Evolutionary conservation across 2,888 invertebrate genomes (phyloP), one percentile per base, ranked within the genome.

Genomic region (Pyrocoelia pectoralis): DNA sequence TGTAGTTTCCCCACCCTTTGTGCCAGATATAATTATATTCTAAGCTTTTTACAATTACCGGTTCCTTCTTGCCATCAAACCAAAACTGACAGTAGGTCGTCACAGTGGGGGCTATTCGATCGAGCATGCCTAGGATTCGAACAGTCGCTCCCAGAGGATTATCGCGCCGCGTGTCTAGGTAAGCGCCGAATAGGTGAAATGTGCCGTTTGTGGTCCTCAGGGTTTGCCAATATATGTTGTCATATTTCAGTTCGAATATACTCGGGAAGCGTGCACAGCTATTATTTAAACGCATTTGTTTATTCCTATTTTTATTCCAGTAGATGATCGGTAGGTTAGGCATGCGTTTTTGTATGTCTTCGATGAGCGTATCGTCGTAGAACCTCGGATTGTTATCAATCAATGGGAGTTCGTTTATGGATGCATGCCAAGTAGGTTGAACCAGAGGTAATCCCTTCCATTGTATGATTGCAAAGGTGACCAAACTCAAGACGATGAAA

Each of bases 11-110:
- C 94, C 94, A 94, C 79, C 92, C 92, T 71, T 88, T 87, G 78
- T 91, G 90, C 94, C 94, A 94, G 70, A 93, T 90, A 79, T 94
- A 94, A 78, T 92, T 93, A 82, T 93, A 93, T 79, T 93, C 92
- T 68, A 91, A 86, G 10, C 89, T 89, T 76, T 89, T 88, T 14
- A 91, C 88, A 15, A 91, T 86, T 28, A 88, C 88, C 0, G 93
- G 92, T 72, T 89, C 90, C 66, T 86, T 87, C 70, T 88, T 88
- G 43, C 88, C 88, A 72, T 91, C 90, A 81, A 89, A 94, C 94
- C 93, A 94, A 70, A 94, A 85, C 79, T 91, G 94, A 79, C 92
- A 94, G 80, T 87, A 90, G 14, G 90, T 92, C 72, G 86, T 87
- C 17, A 90, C 86, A 63, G 86, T 86, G 0, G 94, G 94, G 76